Evolutionary conservation across 1,140 invertebrate species (phyloP).

Genomic region (Eufriesea mexicana): DNA sequence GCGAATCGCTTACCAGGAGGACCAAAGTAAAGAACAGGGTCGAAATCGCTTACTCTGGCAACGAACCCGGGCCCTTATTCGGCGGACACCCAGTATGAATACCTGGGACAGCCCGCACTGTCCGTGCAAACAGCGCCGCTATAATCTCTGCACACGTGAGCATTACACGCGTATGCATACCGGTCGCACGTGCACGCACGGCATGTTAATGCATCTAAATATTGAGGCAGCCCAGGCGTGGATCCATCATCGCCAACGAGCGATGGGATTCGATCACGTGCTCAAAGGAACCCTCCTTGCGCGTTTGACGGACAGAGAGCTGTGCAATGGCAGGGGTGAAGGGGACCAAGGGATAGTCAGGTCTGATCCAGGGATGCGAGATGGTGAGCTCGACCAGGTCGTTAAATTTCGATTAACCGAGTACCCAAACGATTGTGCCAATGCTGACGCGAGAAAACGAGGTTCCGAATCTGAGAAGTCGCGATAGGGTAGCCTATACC

Average conservation of each 20-base stretch:
- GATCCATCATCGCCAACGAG: neutral
- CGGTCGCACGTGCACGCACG: slow-evolving; percentile 17
- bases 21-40: no score
- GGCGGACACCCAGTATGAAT: neutral
- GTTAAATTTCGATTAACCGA: no score
- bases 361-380: no score
- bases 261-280: neutral
- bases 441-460: no score
- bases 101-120: neutral
- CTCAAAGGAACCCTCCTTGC: neutral
- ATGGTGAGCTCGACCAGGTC: no score
- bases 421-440: no score
- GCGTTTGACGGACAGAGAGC: no score
- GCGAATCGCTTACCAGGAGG: neutral
- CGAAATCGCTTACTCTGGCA: neutral
- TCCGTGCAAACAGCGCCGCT: slow-evolving; percentile 11
- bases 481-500: no score
- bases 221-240: slow-evolving; percentile 10
- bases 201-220: slow-evolving; percentile 30
- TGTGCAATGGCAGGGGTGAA: no score
- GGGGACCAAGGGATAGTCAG: no score
- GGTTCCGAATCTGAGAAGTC: no score
- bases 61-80: neutral
- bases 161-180: slow-evolving; percentile 22
- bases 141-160: slow-evolving; percentile 56